These are phyloP conservation scores for Laticauda laticaudata DNA, from an alignment of 2,113 vertebrate genomes.

Conservation along the genomic window DNA sequence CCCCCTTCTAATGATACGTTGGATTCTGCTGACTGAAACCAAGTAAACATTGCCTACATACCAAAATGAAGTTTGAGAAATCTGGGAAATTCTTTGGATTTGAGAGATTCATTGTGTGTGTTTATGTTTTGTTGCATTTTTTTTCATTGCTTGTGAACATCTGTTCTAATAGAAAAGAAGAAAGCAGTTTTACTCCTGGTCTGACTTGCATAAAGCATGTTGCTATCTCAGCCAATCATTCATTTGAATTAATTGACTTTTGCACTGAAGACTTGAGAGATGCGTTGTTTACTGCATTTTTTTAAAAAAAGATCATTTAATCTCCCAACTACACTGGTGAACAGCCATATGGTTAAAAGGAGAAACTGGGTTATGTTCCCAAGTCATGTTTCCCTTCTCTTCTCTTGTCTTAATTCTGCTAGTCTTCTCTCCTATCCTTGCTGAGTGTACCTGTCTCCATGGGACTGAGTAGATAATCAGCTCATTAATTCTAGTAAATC, in stretches of 20 bases:
- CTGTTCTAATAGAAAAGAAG: constrained; percentile 67
- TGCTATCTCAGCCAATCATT: constrained; percentile 67
- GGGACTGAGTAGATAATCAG: constrained; percentile 47
- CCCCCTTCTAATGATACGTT: constrained; percentile 84
- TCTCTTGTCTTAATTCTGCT: constrained; percentile 50
- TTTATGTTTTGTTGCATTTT: constrained; percentile 60
- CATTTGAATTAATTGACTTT: constrained; percentile 66
- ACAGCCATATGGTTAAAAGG: constrained; percentile 68
- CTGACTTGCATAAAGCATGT: constrained; percentile 70
- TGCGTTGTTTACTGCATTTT: constrained; percentile 79
- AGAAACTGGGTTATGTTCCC: constrained; percentile 59
- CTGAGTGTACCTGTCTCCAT: constrained; percentile 38
- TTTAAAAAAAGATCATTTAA: constrained; percentile 59
- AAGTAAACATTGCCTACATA: constrained; percentile 76
- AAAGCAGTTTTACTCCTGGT: constrained; percentile 66
- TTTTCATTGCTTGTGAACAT: constrained; percentile 68
- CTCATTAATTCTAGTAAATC: constrained; percentile 40
- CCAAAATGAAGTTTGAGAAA: constrained; percentile 69
- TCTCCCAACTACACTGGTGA: constrained; percentile 71
- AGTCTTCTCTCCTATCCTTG: constrained; percentile 44
- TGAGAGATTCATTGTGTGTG: constrained; percentile 43
- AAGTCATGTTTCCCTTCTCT: constrained; percentile 54
- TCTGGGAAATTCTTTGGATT: constrained; percentile 58
- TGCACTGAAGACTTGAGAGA: constrained; percentile 80
- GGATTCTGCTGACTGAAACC: constrained; percentile 88